Base-by-base conservation (phyloP, 2,113 vertebrate genomes). In the Sclerurus mexicanus region DNA sequence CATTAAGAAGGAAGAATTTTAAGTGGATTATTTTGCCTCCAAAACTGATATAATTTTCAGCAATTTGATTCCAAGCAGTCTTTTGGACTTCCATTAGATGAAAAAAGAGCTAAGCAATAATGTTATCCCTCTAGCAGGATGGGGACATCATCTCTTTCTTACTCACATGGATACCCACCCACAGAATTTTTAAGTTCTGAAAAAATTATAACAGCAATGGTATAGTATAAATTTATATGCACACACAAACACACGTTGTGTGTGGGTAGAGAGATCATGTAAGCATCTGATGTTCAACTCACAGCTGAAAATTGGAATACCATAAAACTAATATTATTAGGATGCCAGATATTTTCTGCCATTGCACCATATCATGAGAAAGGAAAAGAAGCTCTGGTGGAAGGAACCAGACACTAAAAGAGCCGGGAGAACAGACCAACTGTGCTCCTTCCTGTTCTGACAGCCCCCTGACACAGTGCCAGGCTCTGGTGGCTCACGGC, bases 201-300 rank as follows among this genome's bases (percentile, higher is more conserved):
- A 87, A 37, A 46, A 3, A 19, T 53, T 42, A 2, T 63, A 68
- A 46, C 40, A 73, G 62, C n/a, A 69, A n/a, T 53, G 33, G 6
- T 33, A 39, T 24, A 53, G 15, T 31, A 69, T n/a, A 62, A 56
- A 90, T 90, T 92, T 46, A 66, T 44, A 59, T 25, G 16, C 24
- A 66, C 16, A 71, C 33, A 72, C 23, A 73, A 87, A 77, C 49
- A 67, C 50, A 47, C 17, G 55, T 28, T 85, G 49, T 73, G 58
- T 56, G 81, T 64, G 76, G 58, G 79, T 64, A 90, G 78, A 66
- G 44, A 91, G 31, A 78, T 13, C 53, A 11, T 14, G 24, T 39
- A 75, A 90, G 40, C 78, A 80, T 73, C 71, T 62, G 85, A 90
- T 85, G 78, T 76, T 94, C 90, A 88, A 80, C 79, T 88, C 92